Percentiles rank a stretch among this genome's conserved stretches.
phyloP scores from a whole-genome alignment of 2,113 vertebrate genomes.

The Saguinus midas region DNA sequence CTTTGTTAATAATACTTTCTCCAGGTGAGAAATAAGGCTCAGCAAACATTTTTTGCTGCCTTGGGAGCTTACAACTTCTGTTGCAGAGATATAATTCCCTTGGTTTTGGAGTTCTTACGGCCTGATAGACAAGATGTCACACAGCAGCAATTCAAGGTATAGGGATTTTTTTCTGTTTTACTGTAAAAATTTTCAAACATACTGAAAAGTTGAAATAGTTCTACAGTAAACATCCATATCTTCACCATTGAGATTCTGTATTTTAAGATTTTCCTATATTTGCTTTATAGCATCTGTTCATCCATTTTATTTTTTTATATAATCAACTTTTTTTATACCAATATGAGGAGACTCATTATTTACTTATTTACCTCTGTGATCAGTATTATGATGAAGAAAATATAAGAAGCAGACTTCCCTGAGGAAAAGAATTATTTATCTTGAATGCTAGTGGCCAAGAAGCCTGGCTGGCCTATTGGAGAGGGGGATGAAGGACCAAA shows the following conservation, averaged over 20 bases:
- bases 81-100: slow-evolving; percentile 95
- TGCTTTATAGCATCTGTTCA: neutral
- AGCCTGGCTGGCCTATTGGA: neutral
- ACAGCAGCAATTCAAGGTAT: slow-evolving; percentile 98
- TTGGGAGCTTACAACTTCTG: slow-evolving; percentile 97
- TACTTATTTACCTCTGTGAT: neutral
- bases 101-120: slow-evolving; percentile 91
- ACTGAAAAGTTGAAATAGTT: neutral
- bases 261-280: neutral
- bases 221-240: neutral
- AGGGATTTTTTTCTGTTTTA: neutral
- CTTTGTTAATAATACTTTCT: slow-evolving; percentile 36
- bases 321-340: neutral
- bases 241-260: neutral
- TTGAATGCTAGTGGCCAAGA: neutral
- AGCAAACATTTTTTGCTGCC: slow-evolving; percentile 94
- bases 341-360: neutral
- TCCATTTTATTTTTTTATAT: neutral
- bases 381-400: neutral
- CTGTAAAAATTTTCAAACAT: neutral
- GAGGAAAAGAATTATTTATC: neutral
- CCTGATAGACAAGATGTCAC: slow-evolving; percentile 89
- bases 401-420: neutral
- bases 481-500: neutral
- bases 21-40: slow-evolving; percentile 96